A percentile compares a stretch with the other conserved stretches of the same genome.
phyloP scores from a whole-genome alignment of 2,888 invertebrate genomes.

The Diaperis boleti region DNA sequence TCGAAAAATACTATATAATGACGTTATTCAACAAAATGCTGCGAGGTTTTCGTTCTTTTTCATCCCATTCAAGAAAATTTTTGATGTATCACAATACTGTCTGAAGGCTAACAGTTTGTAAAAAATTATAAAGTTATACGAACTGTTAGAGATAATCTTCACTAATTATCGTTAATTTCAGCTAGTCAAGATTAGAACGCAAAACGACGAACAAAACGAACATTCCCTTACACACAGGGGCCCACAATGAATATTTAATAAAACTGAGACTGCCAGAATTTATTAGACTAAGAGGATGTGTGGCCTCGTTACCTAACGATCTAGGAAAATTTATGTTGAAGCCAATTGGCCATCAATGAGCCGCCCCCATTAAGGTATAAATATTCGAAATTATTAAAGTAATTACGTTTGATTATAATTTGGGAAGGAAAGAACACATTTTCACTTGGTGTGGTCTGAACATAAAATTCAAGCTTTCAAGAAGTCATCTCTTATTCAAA shows the following conservation, averaged over 20 bases:
- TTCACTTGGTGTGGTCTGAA: constrained; percentile 13
- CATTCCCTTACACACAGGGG: constrained; percentile 8
- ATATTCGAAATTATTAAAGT: constrained; percentile 25
- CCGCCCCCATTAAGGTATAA: constrained; percentile 10
- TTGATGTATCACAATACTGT: not conserved
- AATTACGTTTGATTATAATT: constrained; percentile 26
- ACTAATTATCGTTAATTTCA: constrained; percentile 16
- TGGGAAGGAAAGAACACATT: constrained; percentile 16
- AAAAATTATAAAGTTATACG: constrained; percentile 4
- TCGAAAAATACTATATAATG: not conserved
- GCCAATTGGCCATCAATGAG: constrained; percentile 13
- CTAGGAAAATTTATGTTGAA: constrained; percentile 17
- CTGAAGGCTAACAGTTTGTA: not conserved
- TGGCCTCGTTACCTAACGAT: constrained; percentile 17
- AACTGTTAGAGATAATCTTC: constrained; percentile 19
- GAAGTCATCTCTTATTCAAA: constrained; percentile 19
- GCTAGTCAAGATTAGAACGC: constrained; percentile 2
- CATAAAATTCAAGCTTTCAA: constrained; percentile 10
- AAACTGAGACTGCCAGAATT: constrained; percentile 12
- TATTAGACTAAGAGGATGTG: constrained; percentile 22
- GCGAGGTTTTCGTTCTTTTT: not conserved
- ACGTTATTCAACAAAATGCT: constrained; percentile 3
- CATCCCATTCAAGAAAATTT: not conserved
- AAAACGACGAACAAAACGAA: constrained; percentile 9
- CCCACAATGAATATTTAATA: constrained; percentile 26